Base-by-base conservation (phyloP, 92 coral and sea anemone genomes). In the Porites cylindrica region DNA sequence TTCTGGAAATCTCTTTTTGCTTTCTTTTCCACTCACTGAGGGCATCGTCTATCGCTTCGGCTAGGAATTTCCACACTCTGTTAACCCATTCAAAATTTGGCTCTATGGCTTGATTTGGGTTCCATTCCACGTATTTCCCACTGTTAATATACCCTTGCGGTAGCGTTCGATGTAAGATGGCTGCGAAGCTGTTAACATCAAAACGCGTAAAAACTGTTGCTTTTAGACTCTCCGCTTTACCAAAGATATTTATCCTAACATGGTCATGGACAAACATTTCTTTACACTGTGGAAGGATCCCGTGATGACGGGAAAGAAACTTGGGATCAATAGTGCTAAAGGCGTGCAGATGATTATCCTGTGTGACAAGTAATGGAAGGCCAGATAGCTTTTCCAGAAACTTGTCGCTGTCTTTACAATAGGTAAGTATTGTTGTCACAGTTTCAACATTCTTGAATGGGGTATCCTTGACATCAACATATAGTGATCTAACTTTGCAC, bases 321-420 rank as follows among this genome's bases (percentile, higher is more conserved):
- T 72, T 91, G 5, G 93, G 91, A 26, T 76, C 21, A 5, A 56
- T 18, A 0, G 14, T 0, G 63, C 88, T 79, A 69, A 91, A 94
- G 38, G 50, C 83, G 23, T 87, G 89, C 11, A 96, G 50, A 11
- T 61, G 66, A 16, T 93, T 68, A 74, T 96, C 99, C 61, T 93
- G 90, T 2, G 95, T 96, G 54, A 96, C 74, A 20, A 96, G 90
- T 76, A 96, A 79, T 3, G 99, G 99, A 20, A 94, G 86, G 7
- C 95, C 99, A 11, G 94, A 53, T 16, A 96, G 93, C 20, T 81
- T 89, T 59, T 75, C 77, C 14, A 74, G 66, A 77, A 96, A 96
- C 12, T 66, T 19, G 12, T 72, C 59, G 62, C 88, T 91, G 52
- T 66, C 75, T 19, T 90, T 91, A 82, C 99, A 96, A 80, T 96